Conservation (phyloP, 2,113 vertebrate genomes). For the Burhinus oedicnemus region DNA sequence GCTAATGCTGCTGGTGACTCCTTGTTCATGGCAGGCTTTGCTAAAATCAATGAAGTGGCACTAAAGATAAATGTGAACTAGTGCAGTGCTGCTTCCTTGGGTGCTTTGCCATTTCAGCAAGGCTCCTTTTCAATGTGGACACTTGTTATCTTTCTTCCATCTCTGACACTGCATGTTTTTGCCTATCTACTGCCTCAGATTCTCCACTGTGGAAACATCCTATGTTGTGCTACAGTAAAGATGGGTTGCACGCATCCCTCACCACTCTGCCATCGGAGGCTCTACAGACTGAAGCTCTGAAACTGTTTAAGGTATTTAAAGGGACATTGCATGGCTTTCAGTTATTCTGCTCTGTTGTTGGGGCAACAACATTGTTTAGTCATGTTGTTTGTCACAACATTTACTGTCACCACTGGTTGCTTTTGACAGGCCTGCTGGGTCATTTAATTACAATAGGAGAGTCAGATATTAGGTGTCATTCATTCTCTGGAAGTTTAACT, state of each 20-base stretch:
- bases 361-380: neutral
- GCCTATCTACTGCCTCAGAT: slow-evolving; percentile 67
- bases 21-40: neutral
- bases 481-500: neutral
- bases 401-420: neutral
- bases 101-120: neutral
- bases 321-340: neutral
- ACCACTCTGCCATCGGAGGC: slow-evolving; percentile 89
- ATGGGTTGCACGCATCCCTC: slow-evolving; percentile 82
- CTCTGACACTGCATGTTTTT: slow-evolving; percentile 27
- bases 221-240: slow-evolving; percentile 86
- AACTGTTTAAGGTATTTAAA: slow-evolving; percentile 87
- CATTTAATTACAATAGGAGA: neutral
- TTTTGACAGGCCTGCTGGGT: neutral
- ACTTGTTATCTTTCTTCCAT: neutral
- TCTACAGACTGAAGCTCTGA: slow-evolving; percentile 90
- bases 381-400: neutral
- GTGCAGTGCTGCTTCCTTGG: neutral
- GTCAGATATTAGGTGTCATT: neutral
- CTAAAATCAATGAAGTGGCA: neutral
- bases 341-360: neutral
- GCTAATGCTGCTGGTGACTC: neutral
- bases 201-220: slow-evolving; percentile 85
- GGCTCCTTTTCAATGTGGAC: neutral
- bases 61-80: neutral